Percentiles rank a stretch among this genome's conserved stretches.
These are phyloP conservation scores for Drosophila differens DNA, from an alignment of 2,888 invertebrate genomes.

Conservation along the genomic window DNA sequence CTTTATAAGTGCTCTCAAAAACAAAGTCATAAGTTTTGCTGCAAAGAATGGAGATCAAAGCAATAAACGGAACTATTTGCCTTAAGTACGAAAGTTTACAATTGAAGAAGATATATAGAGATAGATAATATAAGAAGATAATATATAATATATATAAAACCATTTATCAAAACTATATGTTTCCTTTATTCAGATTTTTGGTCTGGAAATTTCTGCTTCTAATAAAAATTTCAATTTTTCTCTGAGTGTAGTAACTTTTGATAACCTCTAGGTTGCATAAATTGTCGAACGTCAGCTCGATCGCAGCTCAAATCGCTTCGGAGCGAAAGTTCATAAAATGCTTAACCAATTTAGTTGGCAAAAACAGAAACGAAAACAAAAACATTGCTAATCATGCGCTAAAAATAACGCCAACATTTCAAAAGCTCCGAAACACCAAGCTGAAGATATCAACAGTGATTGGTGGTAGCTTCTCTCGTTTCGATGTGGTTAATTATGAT, in stretches of 20 bases:
- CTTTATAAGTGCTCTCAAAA: constrained; percentile 17
- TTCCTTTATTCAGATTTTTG: neutral
- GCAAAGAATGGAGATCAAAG: neutral
- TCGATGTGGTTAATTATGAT: constrained; percentile 73
- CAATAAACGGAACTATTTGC: neutral
- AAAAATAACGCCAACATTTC: constrained; percentile 72
- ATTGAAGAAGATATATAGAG: neutral
- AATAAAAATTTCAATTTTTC: neutral
- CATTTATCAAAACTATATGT: neutral
- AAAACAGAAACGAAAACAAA: constrained; percentile 31
- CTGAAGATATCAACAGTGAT: constrained; percentile 39
- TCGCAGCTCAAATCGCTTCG: constrained; percentile 46
- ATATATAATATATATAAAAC: no score
- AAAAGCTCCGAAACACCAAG: constrained; percentile 48
- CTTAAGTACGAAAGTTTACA: neutral
- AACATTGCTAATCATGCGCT: constrained; percentile 72
- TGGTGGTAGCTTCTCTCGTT: constrained; percentile 24
- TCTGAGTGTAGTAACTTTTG: constrained; percentile 26
- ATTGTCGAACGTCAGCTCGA: constrained; percentile 37
- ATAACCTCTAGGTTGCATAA: constrained; percentile 68
- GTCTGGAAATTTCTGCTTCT: neutral
- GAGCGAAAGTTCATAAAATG: constrained; percentile 63
- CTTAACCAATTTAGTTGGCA: constrained; percentile 44
- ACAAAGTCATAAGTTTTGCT: neutral
- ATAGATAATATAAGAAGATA: no score